Evolutionary conservation across 2,888 invertebrate species (phyloP).

Genomic region (Odontothrips loti): DNA sequence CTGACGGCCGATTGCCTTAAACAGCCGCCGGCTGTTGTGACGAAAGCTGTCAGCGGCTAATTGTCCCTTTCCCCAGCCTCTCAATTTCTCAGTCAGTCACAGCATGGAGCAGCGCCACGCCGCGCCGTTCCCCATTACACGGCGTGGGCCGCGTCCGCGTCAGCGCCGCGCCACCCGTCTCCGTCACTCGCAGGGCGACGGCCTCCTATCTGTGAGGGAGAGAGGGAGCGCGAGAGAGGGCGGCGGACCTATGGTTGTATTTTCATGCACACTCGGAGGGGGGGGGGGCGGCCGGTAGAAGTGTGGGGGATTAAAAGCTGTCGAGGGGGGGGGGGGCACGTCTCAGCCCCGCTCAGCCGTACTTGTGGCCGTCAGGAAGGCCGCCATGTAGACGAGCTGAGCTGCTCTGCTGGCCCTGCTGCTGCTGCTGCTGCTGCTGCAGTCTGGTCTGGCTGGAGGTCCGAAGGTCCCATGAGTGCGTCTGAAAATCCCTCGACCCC

Average conservation of each 20-base stretch:
- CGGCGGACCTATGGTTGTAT: not conserved
- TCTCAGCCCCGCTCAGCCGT: not conserved
- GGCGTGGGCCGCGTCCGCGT: not conserved
- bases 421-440: too few species aligned
- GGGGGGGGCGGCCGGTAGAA: not conserved
- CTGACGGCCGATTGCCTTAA: not conserved
- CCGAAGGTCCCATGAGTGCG: too few species aligned
- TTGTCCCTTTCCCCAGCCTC: not conserved
- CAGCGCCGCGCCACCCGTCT: not conserved
- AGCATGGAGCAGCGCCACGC: not conserved
- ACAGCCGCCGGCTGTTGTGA: slow-evolving; percentile 1
- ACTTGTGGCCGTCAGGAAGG: too few species aligned
- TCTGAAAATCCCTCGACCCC: too few species aligned
- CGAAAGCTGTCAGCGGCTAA: slow-evolving; percentile 6
- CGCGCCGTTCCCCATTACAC: not conserved
- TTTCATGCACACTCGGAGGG: slow-evolving; percentile 4
- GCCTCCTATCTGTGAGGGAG: too few species aligned
- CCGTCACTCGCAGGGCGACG: too few species aligned
- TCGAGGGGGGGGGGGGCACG: not conserved
- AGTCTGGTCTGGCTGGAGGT: too few species aligned
- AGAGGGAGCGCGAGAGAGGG: not conserved
- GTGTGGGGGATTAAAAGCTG: not conserved
- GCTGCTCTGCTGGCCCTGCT: too few species aligned
- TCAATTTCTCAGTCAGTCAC: slow-evolving; percentile 8
- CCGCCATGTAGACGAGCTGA: too few species aligned